These are phyloP conservation scores for Actinemys pallida DNA, from an alignment of 2,113 vertebrate genomes.

Conservation along the genomic window DNA sequence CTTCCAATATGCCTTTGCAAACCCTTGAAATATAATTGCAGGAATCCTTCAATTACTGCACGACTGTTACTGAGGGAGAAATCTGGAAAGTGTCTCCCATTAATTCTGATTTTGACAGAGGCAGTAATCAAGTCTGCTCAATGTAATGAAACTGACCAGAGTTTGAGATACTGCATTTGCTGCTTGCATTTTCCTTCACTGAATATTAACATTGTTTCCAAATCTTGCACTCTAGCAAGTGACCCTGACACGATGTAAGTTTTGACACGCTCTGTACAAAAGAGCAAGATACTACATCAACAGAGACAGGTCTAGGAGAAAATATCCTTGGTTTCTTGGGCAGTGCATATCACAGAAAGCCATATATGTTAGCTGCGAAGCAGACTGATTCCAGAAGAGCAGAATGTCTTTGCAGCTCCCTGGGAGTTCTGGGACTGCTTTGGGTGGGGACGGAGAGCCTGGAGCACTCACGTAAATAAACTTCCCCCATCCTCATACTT, in stretches of 20 bases:
- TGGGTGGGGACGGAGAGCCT: neutral
- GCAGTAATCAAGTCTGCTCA: neutral
- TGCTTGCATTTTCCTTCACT: slow-evolving; percentile 9
- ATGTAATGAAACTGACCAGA: slow-evolving; percentile 43
- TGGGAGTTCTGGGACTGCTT: neutral
- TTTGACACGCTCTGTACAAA: neutral
- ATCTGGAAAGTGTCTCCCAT: slow-evolving; percentile 53
- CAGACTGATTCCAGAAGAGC: neutral
- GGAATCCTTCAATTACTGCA: slow-evolving; percentile 16
- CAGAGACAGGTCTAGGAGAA: neutral
- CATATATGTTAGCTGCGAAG: neutral
- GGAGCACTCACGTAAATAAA: neutral
- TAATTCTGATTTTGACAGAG: slow-evolving; percentile 28
- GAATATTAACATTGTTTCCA: slow-evolving; percentile 35
- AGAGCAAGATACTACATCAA: neutral
- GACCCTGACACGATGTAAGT: neutral
- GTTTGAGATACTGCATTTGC: slow-evolving; percentile 29
- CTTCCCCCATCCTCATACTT: neutral
- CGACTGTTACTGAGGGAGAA: slow-evolving; percentile 27
- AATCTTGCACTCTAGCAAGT: slow-evolving; percentile 1
- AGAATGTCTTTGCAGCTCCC: neutral
- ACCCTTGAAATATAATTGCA: neutral
- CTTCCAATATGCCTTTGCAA: neutral
- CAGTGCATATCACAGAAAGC: neutral
- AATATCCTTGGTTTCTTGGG: neutral